Conservation (phyloP, 2,888 invertebrate genomes). For the Synergus laeviventris region DNA sequence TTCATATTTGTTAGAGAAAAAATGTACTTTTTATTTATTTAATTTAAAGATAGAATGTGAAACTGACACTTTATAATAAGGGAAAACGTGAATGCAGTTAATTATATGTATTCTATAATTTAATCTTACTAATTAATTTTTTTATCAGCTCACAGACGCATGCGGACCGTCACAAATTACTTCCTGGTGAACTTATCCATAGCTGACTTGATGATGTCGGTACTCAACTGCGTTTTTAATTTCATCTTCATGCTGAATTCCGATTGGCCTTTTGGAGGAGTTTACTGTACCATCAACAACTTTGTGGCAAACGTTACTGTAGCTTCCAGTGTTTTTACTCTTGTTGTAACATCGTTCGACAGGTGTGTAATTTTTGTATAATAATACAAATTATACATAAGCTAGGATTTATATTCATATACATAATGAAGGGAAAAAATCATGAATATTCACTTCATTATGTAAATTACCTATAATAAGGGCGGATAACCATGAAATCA, state of each 20-base stretch:
- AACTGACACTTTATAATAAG: background rate
- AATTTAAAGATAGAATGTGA: background rate
- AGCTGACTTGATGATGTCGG: slow-evolving; percentile 91
- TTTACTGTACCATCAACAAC: slow-evolving; percentile 92
- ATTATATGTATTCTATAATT: background rate
- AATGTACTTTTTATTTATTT: background rate
- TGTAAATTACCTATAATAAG: too few species aligned
- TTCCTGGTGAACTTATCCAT: slow-evolving; percentile 93
- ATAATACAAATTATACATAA: background rate
- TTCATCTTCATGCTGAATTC: slow-evolving; percentile 93
- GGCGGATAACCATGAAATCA: too few species aligned
- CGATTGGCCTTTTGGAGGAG: slow-evolving; percentile 93
- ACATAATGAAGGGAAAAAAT: too few species aligned
- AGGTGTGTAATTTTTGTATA: slow-evolving; percentile 81
- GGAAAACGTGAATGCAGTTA: background rate
- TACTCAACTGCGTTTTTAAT: slow-evolving; percentile 93
- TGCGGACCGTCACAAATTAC: slow-evolving; percentile 95
- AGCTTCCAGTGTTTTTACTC: slow-evolving; percentile 94
- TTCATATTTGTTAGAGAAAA: background rate
- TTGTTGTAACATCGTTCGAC: slow-evolving; percentile 95
- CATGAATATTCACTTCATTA: too few species aligned
- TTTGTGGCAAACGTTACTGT: slow-evolving; percentile 95
- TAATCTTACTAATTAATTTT: slow-evolving; percentile 44
- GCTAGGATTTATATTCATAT: too few species aligned
- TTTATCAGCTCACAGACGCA: slow-evolving; percentile 85